Evolutionary conservation across 1,140 invertebrate species (phyloP), one percentile per base, ranked within the genome.

Genomic region (Conus betulinus): DNA sequence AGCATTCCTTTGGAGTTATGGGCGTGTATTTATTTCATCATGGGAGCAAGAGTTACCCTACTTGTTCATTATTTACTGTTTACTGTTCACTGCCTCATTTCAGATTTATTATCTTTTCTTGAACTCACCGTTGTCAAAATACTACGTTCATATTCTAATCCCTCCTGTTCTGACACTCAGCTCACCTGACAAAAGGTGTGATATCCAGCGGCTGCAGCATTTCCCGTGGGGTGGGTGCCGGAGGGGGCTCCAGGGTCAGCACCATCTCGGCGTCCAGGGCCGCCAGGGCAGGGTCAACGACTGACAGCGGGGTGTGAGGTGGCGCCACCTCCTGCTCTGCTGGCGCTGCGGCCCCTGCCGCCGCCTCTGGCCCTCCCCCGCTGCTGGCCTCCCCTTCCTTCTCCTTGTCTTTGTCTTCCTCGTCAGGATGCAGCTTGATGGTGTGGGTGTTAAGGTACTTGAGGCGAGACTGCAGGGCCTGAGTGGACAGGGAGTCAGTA

Each of bases 391-490:
- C 63, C 52, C 57, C 74, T 13, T 88, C 87, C 57, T 83, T 84
- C 4, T 85, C 57, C 52, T 88, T 85, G 39, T n/a, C 88, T 39
- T 39, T 39, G 27, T 91, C 91, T 57, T 91, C 92, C 15, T 89
- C 90, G 39, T 89, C 92, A 63, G 90, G 81, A 6, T 91, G 88
- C 25, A 93, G 79, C 82, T 94, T 94, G 86, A 95, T 91, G 20
- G 93, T 91, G 89, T 95, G 94, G 13, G 91, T 92, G 86, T 91
- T 93, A 20, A 95, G 91, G 85, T 95, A 95, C 87, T 94, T 92
- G 67, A 94, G 90, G 51, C 95, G 89, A 8, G 94, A 94, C 90
- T 95, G 94, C 88, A 94, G 85, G 15, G 95, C 95, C 94, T 94
- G 87, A 1, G 90, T 27, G n/a, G 39, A 39, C 39, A 39, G 39